These are phyloP conservation scores for Antechinus flavipes DNA, from an alignment of 2,113 vertebrate species.

Conservation along the genomic window DNA sequence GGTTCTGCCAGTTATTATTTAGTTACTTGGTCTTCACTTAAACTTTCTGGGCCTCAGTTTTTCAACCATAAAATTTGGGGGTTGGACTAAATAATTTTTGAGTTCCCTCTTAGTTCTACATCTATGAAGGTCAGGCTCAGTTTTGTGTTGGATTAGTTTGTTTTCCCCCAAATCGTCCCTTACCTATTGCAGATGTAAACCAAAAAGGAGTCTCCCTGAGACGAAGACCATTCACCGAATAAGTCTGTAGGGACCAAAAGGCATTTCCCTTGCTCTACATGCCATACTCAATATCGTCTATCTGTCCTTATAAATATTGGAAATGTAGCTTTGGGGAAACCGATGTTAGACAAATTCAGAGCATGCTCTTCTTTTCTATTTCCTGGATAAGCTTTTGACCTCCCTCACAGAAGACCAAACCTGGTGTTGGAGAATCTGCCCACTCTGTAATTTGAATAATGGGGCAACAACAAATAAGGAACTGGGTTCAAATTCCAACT, in stretches of 20 bases:
- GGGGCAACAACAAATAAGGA: neutral
- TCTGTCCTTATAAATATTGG: neutral
- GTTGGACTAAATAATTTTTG: no score
- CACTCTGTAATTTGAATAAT: neutral
- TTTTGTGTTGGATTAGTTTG: neutral
- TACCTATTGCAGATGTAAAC: neutral
- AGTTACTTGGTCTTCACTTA: neutral
- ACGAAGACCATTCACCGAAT: constrained; percentile 15
- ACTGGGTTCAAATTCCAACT: neutral
- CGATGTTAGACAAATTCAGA: no score
- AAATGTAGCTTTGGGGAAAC: constrained; percentile 2
- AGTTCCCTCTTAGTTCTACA: neutral
- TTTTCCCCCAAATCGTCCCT: neutral
- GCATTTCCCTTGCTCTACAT: neutral
- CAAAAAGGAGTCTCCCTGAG: neutral
- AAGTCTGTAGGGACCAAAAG: constrained; percentile 15
- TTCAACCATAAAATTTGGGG: neutral
- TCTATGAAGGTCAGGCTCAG: neutral
- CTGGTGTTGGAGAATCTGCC: neutral
- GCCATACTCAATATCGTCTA: neutral
- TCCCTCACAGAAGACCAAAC: neutral
- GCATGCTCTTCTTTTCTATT: neutral
- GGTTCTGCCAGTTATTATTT: neutral
- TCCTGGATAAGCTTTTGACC: neutral
- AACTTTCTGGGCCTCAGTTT: neutral